phyloP scores from a whole-genome alignment of 2,888 invertebrate species.

The Nycteola revayana region DNA sequence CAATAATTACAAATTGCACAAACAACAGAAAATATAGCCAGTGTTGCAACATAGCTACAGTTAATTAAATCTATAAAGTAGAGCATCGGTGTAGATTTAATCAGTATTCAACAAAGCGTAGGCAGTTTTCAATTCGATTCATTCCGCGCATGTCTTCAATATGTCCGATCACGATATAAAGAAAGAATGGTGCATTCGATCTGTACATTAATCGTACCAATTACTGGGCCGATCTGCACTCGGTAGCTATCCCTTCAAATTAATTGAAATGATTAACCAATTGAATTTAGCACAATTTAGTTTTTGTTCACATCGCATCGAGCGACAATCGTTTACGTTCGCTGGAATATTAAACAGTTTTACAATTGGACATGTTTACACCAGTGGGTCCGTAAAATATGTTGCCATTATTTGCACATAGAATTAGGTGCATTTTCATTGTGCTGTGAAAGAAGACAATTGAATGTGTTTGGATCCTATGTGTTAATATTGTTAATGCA shows the following conservation, averaged over 20 bases:
- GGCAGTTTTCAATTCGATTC: conserved; percentile 48
- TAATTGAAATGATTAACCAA: conserved; percentile 78
- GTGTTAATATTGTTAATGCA: no score
- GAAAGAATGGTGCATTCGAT: conserved; percentile 58
- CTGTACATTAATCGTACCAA: conserved; percentile 68
- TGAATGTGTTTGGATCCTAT: no score
- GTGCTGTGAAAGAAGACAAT: no score
- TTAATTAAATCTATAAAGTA: conserved; percentile 23
- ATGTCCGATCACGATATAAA: conserved; percentile 54
- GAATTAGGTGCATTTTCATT: no score
- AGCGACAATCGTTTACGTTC: conserved; percentile 6
- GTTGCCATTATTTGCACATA: no score
- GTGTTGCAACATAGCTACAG: background rate
- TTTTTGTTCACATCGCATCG: conserved; percentile 47
- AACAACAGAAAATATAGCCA: no score
- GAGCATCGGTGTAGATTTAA: conserved; percentile 41
- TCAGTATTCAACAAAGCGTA: conserved; percentile 46
- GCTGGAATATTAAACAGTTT: no score
- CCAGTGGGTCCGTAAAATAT: no score
- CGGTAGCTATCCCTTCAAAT: conserved; percentile 64
- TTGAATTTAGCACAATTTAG: conserved; percentile 63
- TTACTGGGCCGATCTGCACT: conserved; percentile 54
- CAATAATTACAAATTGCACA: no score
- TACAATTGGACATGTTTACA: no score
- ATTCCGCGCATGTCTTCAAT: conserved; percentile 58